Base-by-base conservation (phyloP, 1,140 invertebrate species). In the Drosophila arawakana region DNA sequence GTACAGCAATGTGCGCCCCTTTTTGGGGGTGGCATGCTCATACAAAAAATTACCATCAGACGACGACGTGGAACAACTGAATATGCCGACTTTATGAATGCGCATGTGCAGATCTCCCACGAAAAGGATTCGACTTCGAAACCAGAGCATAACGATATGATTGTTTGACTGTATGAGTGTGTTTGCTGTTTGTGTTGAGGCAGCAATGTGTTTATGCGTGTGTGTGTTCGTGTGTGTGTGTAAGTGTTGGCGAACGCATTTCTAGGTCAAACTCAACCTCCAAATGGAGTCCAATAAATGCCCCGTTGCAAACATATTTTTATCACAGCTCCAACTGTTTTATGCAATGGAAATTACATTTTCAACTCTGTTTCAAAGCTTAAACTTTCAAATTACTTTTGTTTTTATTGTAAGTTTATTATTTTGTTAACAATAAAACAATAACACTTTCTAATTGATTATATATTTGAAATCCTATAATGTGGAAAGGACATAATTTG, bases 181-280 rank as follows among this genome's bases (percentile, higher is more conserved):
- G 18, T 21, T 50, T 50, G 44, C 18, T 74, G 46, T 13, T 25
- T 39, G 25, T 47, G 34, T 30, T 30, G 25, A 30, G 25, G 25
- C 25, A 30, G 25, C 25, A 30, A 30, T 30, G 25, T 30, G 25
- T 30, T 30, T 30, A 30, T 35, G 49, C 25, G 34, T 41, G 8
- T 61, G 30, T 52, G 46, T 58, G 6, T 37, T 15, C 15, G 35
- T 65, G 0, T 59, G 44, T 25, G 35, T 58, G 18, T 43, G 47
- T 55, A 13, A 60, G 57, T 59, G 76, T 59, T 62, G 60, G 72
- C 37, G 10, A 77, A 70, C 81, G 65, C 81, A 84, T 84, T 84
- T 84, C 81, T 84, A 84, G 81, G 83, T 88, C 83, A 88, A 88
- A 88, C 72, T 76, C 83, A 86, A 73, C 46, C 55, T 73, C 46